phyloP scores from a whole-genome alignment of 1,140 invertebrate species.

The Coenobita brevimanus region DNA sequence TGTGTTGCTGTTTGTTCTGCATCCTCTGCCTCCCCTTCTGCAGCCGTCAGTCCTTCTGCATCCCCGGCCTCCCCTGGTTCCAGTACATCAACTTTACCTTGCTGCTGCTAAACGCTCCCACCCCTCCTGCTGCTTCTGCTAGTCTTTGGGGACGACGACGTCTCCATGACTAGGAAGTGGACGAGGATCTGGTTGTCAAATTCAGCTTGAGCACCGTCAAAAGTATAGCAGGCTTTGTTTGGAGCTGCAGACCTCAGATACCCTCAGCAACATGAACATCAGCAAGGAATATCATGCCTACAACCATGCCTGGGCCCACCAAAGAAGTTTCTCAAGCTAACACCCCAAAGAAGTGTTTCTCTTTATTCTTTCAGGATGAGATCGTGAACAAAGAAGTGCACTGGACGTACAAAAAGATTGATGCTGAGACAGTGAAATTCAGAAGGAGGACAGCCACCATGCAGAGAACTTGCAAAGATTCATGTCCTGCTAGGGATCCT shows the following conservation, averaged over 20 bases:
- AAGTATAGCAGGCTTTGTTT: slow-evolving; percentile 17
- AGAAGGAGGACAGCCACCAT: slow-evolving; percentile 16
- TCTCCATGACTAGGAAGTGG: too few relatives aligned
- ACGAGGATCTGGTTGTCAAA: slow-evolving; percentile 15
- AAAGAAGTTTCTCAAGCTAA: slow-evolving; percentile 3
- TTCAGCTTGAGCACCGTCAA: background rate
- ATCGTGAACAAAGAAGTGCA: slow-evolving; percentile 28
- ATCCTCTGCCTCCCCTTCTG: too few relatives aligned
- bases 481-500: slow-evolving; percentile 29
- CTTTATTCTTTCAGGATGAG: slow-evolving; percentile 19
- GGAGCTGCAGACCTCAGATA: slow-evolving; percentile 3
- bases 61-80: too few relatives aligned
- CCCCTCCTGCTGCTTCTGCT: slow-evolving; percentile 21
- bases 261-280: background rate
- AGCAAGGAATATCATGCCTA: slow-evolving; percentile 20
- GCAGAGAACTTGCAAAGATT: slow-evolving; percentile 23
- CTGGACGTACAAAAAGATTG: slow-evolving; percentile 31
- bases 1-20: too few relatives aligned
- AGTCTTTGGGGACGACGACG: background rate
- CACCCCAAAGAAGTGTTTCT: slow-evolving; percentile 39
- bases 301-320: background rate
- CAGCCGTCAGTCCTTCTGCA: too few relatives aligned
- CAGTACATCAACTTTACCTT: too few relatives aligned
- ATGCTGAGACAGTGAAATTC: slow-evolving; percentile 22
- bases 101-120: too few relatives aligned